These are phyloP conservation scores for Papilio helenus DNA, from an alignment of 1,140 invertebrate species.

Conservation along the genomic window DNA sequence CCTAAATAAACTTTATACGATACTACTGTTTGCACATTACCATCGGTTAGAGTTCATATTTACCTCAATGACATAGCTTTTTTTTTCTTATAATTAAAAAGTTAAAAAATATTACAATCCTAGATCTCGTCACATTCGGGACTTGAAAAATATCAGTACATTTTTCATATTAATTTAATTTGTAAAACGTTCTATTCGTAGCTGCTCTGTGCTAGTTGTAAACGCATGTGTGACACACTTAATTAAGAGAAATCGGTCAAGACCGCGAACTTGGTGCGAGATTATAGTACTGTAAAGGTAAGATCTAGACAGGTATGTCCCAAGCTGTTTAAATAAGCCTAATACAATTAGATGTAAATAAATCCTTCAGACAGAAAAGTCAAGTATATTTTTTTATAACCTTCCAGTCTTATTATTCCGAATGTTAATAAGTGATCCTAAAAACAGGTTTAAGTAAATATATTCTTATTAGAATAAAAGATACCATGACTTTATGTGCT, in stretches of 20 bases:
- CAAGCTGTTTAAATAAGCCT: background rate
- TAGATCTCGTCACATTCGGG: background rate
- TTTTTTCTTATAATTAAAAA: background rate
- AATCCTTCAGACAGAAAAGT: background rate
- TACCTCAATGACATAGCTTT: background rate
- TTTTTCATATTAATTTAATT: background rate
- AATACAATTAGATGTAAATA: background rate
- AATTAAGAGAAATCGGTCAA: constrained; percentile 36
- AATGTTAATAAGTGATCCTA: background rate
- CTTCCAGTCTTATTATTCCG: background rate
- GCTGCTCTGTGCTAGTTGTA: constrained; percentile 7
- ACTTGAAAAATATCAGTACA: background rate
- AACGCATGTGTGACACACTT: constrained; percentile 21
- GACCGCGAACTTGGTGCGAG: constrained; percentile 26
- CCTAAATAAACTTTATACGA: constrained; percentile 4
- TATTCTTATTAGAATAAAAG: background rate
- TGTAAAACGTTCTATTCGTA: background rate
- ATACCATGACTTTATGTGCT: background rate
- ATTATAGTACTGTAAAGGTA: constrained; percentile 24
- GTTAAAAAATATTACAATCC: too few species aligned
- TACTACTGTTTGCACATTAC: constrained; percentile 2
- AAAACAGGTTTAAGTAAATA: background rate
- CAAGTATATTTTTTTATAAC: background rate
- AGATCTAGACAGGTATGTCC: background rate
- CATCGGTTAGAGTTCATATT: background rate